Conservation (phyloP, 2,797 vertebrate species). For the Liasis olivaceus region DNA sequence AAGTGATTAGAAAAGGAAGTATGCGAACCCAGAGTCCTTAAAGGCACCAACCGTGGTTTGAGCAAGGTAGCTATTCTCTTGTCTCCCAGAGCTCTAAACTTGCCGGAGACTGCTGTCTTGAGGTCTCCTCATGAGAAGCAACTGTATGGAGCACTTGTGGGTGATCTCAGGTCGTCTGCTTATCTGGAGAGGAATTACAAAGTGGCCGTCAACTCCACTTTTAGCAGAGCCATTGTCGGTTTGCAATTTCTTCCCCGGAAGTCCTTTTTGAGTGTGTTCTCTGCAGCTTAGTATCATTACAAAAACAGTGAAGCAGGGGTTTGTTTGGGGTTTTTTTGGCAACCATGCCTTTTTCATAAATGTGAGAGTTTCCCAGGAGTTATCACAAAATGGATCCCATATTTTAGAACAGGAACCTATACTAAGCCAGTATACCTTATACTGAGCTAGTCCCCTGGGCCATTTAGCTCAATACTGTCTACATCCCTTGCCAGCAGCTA, state of each 20-base stretch:
- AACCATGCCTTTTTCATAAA: not conserved
- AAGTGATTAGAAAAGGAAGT: too few species aligned
- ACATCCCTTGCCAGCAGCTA: not conserved
- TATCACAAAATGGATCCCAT: not conserved
- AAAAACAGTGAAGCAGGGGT: not conserved
- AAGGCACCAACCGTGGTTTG: too few species aligned
- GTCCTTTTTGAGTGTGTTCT: not conserved
- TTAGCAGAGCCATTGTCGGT: not conserved
- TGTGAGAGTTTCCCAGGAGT: not conserved
- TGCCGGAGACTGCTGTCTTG: too few species aligned
- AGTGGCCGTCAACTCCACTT: not conserved
- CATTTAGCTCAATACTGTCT: not conserved
- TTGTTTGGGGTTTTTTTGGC: fast-evolving
- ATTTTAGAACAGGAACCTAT: not conserved
- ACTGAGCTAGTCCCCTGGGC: not conserved
- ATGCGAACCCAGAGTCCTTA: too few species aligned
- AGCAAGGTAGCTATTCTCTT: too few species aligned
- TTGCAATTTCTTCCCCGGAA: not conserved
- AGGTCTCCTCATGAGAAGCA: too few species aligned
- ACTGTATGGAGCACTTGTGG: too few species aligned
- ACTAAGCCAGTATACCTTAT: not conserved
- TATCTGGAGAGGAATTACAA: not conserved
- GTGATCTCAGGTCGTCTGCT: not conserved
- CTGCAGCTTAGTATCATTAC: not conserved
- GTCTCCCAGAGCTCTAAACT: too few species aligned